Conservation (phyloP, 2,797 vertebrate species). For the Propithecus deckenii region DNA sequence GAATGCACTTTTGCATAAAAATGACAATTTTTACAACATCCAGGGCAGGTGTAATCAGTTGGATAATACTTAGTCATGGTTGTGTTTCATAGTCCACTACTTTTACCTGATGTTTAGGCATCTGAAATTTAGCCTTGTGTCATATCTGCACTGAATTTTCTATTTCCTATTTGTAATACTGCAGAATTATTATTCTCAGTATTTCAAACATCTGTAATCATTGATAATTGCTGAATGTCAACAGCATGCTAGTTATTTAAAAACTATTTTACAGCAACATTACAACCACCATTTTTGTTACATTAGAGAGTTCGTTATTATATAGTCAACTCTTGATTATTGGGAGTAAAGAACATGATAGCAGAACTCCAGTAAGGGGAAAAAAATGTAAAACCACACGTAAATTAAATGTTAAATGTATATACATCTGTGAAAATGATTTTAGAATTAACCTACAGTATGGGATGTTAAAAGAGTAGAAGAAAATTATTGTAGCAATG, state of each 20-base stretch:
- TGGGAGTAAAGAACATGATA: not conserved
- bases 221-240: conserved; percentile 49
- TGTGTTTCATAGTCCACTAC: conserved; percentile 1
- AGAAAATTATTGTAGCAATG: not conserved
- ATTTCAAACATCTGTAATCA: conserved; percentile 41
- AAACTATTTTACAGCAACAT: not conserved
- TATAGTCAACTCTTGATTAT: not conserved
- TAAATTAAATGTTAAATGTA: not conserved
- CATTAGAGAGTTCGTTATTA: conserved; percentile 31
- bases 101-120: conserved; percentile 10
- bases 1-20: not conserved
- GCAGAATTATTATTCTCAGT: conserved; percentile 41
- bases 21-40: not conserved
- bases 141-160: conserved; percentile 1
- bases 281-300: conserved; percentile 39
- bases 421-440: conserved; percentile 15
- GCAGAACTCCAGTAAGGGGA: not conserved
- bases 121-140: conserved; percentile 36
- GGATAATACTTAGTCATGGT: not conserved
- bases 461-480: not conserved
- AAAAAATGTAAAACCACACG: not conserved
- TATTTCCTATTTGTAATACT: not conserved
- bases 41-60: not conserved
- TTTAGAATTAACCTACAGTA: not conserved
- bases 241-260: not conserved